Evolutionary conservation across 2,797 vertebrate genomes (phyloP).

Genomic region (Limosa lapponica): DNA sequence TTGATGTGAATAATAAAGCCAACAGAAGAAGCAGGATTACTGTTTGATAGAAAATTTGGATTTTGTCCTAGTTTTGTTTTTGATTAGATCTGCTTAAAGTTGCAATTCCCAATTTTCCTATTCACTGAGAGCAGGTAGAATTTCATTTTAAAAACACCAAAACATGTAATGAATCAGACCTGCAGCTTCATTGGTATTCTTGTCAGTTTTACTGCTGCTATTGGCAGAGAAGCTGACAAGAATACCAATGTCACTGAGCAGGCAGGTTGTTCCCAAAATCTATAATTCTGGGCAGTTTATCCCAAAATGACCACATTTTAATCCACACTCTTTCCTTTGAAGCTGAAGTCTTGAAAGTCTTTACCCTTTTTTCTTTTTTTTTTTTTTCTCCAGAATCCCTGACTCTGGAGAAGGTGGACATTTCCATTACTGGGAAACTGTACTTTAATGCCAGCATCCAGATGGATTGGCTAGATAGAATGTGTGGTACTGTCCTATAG

Average conservation of each 20-base stretch:
- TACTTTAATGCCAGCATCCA: not conserved
- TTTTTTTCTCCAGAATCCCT: not conserved
- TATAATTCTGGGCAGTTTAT: not conserved
- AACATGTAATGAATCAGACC: not conserved
- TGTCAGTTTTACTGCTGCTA: not conserved
- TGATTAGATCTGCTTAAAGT: not conserved
- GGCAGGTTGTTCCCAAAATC: not conserved
- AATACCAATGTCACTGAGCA: not conserved
- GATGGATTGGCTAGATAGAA: not conserved
- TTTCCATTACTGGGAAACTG: not conserved
- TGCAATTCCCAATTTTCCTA: not conserved
- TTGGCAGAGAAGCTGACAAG: not conserved
- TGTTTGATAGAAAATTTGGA: not conserved
- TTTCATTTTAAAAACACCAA: not conserved
- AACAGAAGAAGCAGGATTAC: not conserved
- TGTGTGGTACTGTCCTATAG: not conserved
- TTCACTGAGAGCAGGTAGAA: not conserved
- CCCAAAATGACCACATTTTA: not conserved
- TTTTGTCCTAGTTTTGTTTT: not conserved
- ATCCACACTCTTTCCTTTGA: not conserved
- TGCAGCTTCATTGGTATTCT: not conserved
- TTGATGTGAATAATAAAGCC: not conserved
- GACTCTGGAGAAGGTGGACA: not conserved
- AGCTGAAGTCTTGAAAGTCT: not conserved
- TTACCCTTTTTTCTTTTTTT: not conserved